Evolutionary conservation across 2,888 invertebrate genomes (phyloP).

Genomic region (Gisinianus flammeolus): DNA sequence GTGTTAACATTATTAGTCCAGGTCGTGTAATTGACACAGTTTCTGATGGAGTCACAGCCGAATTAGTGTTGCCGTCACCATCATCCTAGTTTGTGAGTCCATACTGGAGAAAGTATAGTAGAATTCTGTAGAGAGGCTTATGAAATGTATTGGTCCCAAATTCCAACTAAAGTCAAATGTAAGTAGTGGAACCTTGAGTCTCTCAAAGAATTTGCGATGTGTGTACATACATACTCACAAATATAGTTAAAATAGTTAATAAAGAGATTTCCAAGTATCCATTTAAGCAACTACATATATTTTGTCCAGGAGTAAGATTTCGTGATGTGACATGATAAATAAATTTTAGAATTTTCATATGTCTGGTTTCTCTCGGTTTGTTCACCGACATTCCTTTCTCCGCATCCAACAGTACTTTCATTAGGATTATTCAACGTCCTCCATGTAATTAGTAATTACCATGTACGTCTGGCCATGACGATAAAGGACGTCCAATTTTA

Average conservation of each 20-base stretch:
- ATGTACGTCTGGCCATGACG: conserved; percentile 47
- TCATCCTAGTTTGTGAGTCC: no score
- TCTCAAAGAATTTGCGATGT: neutral
- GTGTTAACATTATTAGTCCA: no score
- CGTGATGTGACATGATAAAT: conserved; percentile 52
- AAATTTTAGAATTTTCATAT: conserved; percentile 46
- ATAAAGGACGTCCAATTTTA: no score
- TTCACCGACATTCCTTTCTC: conserved; percentile 38
- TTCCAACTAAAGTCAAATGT: conserved; percentile 71
- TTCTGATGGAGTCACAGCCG: no score
- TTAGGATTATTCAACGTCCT: conserved; percentile 50
- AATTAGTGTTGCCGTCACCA: no score
- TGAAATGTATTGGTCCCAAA: conserved; percentile 86
- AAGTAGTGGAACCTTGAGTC: no score
- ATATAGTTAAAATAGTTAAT: no score
- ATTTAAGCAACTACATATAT: conserved; percentile 47
- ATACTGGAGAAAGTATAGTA: conserved; percentile 90
- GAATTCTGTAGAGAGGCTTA: conserved; percentile 90
- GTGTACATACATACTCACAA: neutral
- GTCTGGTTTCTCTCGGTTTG: conserved; percentile 43
- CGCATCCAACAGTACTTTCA: conserved; percentile 50
- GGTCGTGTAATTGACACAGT: no score
- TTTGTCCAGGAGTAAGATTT: conserved; percentile 46
- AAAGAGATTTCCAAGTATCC: neutral
- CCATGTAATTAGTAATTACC: conserved; percentile 56